Evolutionary conservation across 2,113 vertebrate species (phyloP).

Genomic region (Pyxicephalus adspersus): DNA sequence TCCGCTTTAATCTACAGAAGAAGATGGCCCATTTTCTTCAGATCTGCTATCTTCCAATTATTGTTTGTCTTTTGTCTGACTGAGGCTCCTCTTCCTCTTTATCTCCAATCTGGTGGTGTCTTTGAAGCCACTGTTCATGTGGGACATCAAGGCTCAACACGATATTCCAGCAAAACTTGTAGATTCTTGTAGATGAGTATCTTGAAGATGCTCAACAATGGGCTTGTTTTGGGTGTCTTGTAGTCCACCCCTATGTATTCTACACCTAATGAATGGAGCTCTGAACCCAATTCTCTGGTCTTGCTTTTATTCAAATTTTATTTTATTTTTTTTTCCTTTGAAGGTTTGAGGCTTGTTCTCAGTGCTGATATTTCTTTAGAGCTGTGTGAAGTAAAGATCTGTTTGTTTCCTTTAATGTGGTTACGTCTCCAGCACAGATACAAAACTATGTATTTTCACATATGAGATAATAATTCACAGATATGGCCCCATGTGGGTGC

Average conservation of each 20-base stretch:
- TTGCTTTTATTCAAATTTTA: neutral
- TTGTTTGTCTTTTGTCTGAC: too few relatives aligned
- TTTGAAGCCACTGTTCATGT: neutral
- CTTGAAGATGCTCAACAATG: slow-evolving; percentile 4
- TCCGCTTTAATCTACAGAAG: too few relatives aligned
- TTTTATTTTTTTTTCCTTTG: slow-evolving; percentile 4
- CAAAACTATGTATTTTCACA: neutral
- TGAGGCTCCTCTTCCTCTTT: neutral
- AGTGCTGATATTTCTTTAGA: slow-evolving; percentile 2
- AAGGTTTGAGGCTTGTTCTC: neutral
- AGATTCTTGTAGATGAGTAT: neutral
- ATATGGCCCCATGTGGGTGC: too few relatives aligned
- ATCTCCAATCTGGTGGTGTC: neutral
- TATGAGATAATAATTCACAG: too few relatives aligned
- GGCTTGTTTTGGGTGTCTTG: slow-evolving; percentile 15
- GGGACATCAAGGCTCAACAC: neutral
- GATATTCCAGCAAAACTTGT: too few relatives aligned
- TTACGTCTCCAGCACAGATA: neutral
- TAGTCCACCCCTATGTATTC: slow-evolving; percentile 38
- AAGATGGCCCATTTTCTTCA: too few relatives aligned
- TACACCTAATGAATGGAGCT: slow-evolving; percentile 15
- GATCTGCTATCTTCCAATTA: too few relatives aligned
- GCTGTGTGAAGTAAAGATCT: slow-evolving; percentile 11
- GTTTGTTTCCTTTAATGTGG: slow-evolving; percentile 23
- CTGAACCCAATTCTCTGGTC: neutral